phyloP scores from a whole-genome alignment of 2,113 vertebrate genomes.

The Chloropsis cyanopogon region DNA sequence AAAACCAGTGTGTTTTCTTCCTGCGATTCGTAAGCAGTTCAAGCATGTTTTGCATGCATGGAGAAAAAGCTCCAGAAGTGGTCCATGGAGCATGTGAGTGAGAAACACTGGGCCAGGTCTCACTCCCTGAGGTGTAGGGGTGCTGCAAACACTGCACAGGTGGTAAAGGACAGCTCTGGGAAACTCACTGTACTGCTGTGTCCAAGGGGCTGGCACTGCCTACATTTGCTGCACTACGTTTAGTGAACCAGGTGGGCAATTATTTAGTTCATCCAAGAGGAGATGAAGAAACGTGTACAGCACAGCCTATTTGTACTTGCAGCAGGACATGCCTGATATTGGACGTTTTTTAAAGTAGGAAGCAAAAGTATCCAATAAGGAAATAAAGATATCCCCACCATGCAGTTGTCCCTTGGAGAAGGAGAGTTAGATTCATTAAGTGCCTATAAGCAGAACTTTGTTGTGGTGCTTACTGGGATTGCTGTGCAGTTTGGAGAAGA shows the following conservation, averaged over 20 bases:
- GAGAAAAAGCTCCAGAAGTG: neutral
- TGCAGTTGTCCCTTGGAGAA: neutral
- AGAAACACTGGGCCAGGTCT: neutral
- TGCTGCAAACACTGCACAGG: neutral
- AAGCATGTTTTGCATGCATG: neutral
- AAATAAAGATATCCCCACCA: neutral
- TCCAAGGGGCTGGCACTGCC: neutral
- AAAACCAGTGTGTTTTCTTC: neutral
- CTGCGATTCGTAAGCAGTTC: neutral
- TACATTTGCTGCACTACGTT: neutral
- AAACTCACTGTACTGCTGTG: neutral
- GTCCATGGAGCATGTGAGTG: neutral
- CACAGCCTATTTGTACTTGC: neutral
- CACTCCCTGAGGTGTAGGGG: neutral
- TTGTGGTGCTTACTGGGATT: neutral
- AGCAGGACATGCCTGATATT: neutral
- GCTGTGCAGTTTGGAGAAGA: neutral
- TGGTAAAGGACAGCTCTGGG: neutral
- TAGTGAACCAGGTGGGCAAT: neutral
- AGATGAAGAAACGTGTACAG: neutral
- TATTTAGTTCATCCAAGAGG: neutral
- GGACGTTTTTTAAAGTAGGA: neutral
- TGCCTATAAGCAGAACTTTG: neutral
- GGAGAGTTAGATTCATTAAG: neutral
- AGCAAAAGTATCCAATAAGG: neutral